Evolutionary conservation across 2,113 vertebrate species (phyloP), one percentile per base, ranked within the genome.

Genomic region (Corapipo altera): DNA sequence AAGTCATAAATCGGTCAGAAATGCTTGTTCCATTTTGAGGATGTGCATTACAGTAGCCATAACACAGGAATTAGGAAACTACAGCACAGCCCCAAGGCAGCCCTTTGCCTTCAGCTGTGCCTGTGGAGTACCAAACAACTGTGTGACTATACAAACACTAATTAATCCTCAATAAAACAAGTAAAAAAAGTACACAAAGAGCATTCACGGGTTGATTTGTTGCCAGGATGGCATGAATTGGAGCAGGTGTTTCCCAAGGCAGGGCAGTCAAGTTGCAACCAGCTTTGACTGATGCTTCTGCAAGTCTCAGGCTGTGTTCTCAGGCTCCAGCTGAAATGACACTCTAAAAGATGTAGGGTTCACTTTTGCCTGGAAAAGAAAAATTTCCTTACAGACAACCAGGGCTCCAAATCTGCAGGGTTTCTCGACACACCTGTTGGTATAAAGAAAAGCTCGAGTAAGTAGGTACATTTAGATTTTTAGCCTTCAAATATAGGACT

Each of bases 91-190:
- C 82, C 0, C 1, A 65, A 66, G 17, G 43, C 39, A 71, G 58
- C 33, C 21, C 66, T 78, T 61, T 72, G 62, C 67, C 74, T 77
- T 94, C 85, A 70, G 1, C 51, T 35, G n/a, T 58, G 71, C 48
- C 78, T 1, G 0, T 21, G 43, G 19, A 83, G 43, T 37, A 54
- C 16, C 46, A 73, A 54, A 66, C 41, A 90, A 88, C 24, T 9
- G 33, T 37, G 19, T 39, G 15, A 15, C 30, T 74, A 13, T 20
- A 74, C 23, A 83, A 92, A 92, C 61, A 69, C 14, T 33, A 88
- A 84, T 46, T 93, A 91, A 89, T 87, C 73, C 76, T 91, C 80
- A 73, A 77, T 69, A 65, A 94, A 96, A 74, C 73, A 73, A 73
- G 59, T 49, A 6, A 3, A 72, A 85, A 64, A 84, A 62, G 64